phyloP scores from a whole-genome alignment of 92 coral and sea anemone genomes.

The Parazoanthus darwini region DNA sequence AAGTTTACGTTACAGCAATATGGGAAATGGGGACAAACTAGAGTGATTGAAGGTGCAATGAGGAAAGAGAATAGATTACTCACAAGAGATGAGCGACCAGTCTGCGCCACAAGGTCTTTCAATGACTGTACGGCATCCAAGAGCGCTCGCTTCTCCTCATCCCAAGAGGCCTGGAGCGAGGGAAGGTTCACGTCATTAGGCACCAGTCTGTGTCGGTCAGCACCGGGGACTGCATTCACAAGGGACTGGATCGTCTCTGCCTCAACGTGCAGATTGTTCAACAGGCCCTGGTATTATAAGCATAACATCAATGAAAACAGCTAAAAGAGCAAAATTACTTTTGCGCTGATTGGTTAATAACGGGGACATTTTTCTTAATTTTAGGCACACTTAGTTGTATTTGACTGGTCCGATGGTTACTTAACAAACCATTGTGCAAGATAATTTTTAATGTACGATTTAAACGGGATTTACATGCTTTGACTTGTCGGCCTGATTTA shows the following conservation, averaged over 20 bases:
- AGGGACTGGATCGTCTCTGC: conserved; percentile 90
- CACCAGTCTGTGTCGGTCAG: conserved; percentile 47
- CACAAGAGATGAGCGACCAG: conserved; percentile 73
- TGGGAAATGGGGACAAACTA: neutral
- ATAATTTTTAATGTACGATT: too few species aligned
- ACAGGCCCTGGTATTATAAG: conserved; percentile 67
- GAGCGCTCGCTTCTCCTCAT: conserved; percentile 84
- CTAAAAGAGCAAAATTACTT: too few species aligned
- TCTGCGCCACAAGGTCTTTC: conserved; percentile 71
- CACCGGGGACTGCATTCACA: conserved; percentile 74
- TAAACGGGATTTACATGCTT: too few species aligned
- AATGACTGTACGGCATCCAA: conserved; percentile 81
- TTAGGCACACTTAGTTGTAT: too few species aligned
- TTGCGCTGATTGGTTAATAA: too few species aligned
- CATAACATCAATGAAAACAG: neutral
- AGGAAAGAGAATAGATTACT: conserved; percentile 2
- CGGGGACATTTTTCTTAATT: too few species aligned
- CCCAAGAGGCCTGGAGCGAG: conserved; percentile 84
- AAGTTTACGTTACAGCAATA: neutral
- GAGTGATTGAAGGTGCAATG: too few species aligned
- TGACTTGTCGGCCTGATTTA: too few species aligned
- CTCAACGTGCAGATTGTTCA: conserved; percentile 82
- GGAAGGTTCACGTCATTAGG: conserved; percentile 56
- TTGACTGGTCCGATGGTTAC: too few species aligned
- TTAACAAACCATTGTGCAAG: too few species aligned